Evolutionary conservation across 2,888 invertebrate genomes (phyloP), one percentile per base, ranked within the genome.

Genomic region (Protodeltote pygarga): DNA sequence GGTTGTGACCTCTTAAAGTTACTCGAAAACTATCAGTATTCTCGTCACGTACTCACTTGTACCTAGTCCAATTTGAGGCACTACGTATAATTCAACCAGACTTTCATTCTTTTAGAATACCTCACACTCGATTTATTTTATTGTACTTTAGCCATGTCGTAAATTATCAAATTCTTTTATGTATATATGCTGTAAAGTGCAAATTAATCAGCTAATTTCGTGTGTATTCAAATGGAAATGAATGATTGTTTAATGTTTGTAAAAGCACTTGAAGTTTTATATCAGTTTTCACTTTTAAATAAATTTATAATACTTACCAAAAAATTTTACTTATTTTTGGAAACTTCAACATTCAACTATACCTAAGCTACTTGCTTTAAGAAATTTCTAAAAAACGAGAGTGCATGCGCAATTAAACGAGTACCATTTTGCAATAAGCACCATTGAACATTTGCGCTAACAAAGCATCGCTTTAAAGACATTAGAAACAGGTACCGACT

Each of bases 41-140:
- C 51, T 5, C 5, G 28, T 49, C 67, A 66, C 66, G 70, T 65
- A 17, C 16, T n/a, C n/a, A n/a, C n/a, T 35, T 45, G 39, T 46
- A 53, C 38, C 45, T 54, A 55, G 35, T 51, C 50, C 45, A 53
- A 57, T 61, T 54, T 49, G 34, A 34, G 42, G 37, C 44, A 6
- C 24, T 34, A 29, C 6, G 46, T 45, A 35, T 65, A 55, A 50
- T 60, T 55, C 45, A 65, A 68, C 33, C 13, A 52, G 29, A 15
- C 38, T 38, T 10, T 21, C 46, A n/a, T 42, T 42, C 29, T 40
- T 53, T 9, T 27, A 34, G 5, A 28, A 24, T 21, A 16, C 9
- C 31, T 44, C 31, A 28, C 44, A 41, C 38, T 20, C 25, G 3
- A 32, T 23, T 29, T 47, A 51, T 45, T 51, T 41, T 27, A 38